Percentiles rank a stretch among this genome's conserved stretches.
Conservation (phyloP, 1,140 invertebrate species). For the Sinonovacula constricta region DNA sequence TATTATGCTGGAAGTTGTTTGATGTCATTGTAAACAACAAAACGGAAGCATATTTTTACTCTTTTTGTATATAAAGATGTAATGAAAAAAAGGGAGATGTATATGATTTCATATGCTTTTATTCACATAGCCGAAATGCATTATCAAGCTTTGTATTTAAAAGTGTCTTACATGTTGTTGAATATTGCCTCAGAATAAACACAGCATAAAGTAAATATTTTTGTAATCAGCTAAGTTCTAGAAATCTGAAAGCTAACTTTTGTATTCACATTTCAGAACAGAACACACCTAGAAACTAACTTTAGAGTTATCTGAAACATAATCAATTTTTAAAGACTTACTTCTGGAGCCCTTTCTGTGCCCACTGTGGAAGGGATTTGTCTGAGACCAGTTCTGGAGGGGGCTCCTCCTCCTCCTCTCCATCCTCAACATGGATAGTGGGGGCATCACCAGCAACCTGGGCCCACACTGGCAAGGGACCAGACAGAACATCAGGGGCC, state of each 20-base stretch:
- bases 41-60: background rate
- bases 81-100: background rate
- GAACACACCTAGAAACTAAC: background rate
- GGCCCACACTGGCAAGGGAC: slow-evolving; percentile 52
- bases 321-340: background rate
- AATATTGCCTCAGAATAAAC: no score
- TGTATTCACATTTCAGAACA: background rate
- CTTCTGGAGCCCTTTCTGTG: slow-evolving; percentile 48
- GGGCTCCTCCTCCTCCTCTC: slow-evolving; percentile 20
- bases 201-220: no score
- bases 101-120: background rate
- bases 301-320: background rate
- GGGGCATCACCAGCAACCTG: slow-evolving; percentile 18
- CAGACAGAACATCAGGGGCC: background rate
- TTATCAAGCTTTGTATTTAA: no score
- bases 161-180: no score
- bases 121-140: background rate
- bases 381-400: slow-evolving; percentile 20
- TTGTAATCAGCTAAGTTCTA: no score
- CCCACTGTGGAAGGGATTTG: slow-evolving; percentile 54
- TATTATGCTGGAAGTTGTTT: no score
- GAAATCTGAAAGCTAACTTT: no score
- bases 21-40: no score
- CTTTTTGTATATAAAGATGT: background rate
- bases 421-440: slow-evolving; percentile 26